Evolutionary conservation across 2,797 vertebrate genomes (phyloP).

Genomic region (Rallus crepitans): DNA sequence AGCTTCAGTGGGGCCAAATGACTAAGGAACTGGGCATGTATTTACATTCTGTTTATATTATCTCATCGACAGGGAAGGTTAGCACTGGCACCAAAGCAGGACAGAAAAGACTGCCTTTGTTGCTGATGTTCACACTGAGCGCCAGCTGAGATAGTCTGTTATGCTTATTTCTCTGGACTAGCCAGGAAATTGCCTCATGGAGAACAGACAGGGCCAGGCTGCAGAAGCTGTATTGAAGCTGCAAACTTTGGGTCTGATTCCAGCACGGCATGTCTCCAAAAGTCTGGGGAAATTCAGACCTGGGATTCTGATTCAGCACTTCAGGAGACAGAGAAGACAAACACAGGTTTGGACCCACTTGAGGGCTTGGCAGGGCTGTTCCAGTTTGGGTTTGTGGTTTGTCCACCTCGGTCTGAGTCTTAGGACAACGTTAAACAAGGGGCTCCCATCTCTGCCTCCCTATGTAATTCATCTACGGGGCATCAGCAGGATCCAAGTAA

Average conservation of each 20-base stretch:
- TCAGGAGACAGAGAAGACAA: not conserved
- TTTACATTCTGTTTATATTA: conserved; percentile 69
- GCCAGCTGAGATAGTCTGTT: conserved; percentile 63
- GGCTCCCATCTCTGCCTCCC: not conserved
- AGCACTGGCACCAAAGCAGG: conserved; percentile 30
- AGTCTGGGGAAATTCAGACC: not conserved
- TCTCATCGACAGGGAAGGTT: conserved; percentile 30
- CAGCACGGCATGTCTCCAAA: conserved; percentile 40
- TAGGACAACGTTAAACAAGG: not conserved
- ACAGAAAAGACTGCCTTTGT: conserved; percentile 62
- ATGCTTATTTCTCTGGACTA: conserved; percentile 56
- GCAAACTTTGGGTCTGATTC: not conserved
- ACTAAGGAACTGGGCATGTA: conserved; percentile 57
- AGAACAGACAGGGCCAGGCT: conserved; percentile 12
- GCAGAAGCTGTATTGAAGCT: not conserved
- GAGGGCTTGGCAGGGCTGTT: not conserved
- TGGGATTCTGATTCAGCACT: conserved; percentile 63
- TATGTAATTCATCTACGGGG: rapidly evolving
- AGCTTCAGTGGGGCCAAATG: conserved; percentile 5
- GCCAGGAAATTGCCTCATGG: conserved; percentile 72
- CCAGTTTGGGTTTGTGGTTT: not conserved
- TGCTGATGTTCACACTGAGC: not conserved
- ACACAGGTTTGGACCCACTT: not conserved
- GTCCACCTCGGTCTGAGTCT: not conserved
- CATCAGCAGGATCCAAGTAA: not conserved